A percentile compares a stretch with the other conserved stretches of the same genome.
Conservation (phyloP, 2,797 vertebrate genomes). For the Rousettus madagascariensis region DNA sequence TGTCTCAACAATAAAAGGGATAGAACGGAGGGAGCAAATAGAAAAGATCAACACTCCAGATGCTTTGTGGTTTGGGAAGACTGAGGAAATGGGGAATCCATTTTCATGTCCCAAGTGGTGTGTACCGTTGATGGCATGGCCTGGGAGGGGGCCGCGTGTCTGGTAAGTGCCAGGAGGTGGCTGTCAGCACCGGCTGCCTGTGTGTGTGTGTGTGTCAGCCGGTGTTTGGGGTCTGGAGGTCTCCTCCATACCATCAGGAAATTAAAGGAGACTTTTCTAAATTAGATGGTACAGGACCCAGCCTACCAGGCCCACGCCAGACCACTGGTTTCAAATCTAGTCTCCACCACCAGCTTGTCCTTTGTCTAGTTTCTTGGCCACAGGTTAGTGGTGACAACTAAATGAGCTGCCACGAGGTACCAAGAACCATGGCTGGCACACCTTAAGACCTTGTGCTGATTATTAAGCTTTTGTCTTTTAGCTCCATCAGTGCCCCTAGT, state of each 20-base stretch:
- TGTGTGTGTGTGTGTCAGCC: rapidly evolving
- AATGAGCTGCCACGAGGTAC: rapidly evolving
- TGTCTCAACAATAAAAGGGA: neutral
- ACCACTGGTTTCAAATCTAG: neutral
- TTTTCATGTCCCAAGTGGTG: neutral
- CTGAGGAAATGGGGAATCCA: neutral
- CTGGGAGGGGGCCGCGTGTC: rapidly evolving
- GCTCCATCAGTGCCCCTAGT: rapidly evolving
- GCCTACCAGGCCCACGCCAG: neutral
- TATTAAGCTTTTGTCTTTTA: rapidly evolving
- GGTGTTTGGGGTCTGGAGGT: too few species aligned
- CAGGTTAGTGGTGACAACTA: neutral
- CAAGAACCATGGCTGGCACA: rapidly evolving
- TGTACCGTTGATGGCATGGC: rapidly evolving
- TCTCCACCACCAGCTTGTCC: neutral
- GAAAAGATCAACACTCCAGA: rapidly evolving
- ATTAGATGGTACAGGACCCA: neutral
- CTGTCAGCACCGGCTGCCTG: rapidly evolving
- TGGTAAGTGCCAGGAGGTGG: neutral
- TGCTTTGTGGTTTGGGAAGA: neutral
- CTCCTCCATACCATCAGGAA: neutral
- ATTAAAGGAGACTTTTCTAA: neutral
- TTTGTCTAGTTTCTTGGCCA: neutral
- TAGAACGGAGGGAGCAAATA: neutral
- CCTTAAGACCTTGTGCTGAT: rapidly evolving